Conservation (phyloP, 2,888 invertebrate species). For the Gisinianus flammeolus region DNA sequence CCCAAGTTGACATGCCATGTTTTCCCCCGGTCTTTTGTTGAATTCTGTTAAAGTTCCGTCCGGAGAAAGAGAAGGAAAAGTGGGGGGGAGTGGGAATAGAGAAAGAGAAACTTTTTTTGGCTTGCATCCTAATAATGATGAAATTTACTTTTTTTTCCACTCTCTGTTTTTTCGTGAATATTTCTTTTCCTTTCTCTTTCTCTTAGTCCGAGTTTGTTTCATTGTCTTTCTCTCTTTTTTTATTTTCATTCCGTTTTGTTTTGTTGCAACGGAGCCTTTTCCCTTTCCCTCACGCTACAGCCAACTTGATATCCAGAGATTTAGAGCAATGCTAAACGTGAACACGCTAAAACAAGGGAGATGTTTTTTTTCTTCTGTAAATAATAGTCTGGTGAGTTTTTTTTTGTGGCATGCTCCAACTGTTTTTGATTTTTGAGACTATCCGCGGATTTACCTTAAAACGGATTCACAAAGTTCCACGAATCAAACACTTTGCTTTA, state of each 20-base stretch:
- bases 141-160: conserved; percentile 10
- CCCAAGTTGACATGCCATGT: not conserved
- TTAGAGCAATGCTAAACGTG: too few species aligned
- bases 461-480: too few species aligned
- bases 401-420: too few species aligned
- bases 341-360: too few species aligned
- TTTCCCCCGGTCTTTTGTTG: not conserved
- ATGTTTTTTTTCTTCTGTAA: too few species aligned
- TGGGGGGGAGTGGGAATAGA: not conserved
- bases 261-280: not conserved
- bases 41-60: not conserved
- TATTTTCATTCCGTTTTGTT: not conserved
- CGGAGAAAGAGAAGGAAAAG: not conserved
- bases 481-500: too few species aligned
- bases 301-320: too few species aligned
- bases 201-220: not conserved
- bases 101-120: conserved; percentile 16
- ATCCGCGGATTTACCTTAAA: too few species aligned
- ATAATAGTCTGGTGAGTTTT: too few species aligned
- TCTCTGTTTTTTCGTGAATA: too few species aligned
- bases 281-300: not conserved
- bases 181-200: not conserved
- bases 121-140: conserved; percentile 27
- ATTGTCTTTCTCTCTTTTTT: not conserved
- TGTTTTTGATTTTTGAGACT: too few species aligned